Base-by-base conservation (phyloP, 2,888 invertebrate species). In the Apotomis turbidana region DNA sequence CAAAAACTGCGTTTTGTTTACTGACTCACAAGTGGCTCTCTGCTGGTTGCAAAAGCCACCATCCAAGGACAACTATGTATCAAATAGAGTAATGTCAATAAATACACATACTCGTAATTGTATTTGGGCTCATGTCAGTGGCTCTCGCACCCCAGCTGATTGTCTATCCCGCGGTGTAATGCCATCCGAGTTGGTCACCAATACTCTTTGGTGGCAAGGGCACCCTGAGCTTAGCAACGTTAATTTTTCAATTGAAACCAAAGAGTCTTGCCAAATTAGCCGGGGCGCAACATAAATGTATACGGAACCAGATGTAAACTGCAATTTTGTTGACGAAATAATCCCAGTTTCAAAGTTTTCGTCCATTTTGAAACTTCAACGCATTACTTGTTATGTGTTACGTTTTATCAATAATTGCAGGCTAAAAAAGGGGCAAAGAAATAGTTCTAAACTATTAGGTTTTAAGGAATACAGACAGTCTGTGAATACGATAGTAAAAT, bases 261-360 rank as follows among this genome's bases (percentile, higher is more conserved):
- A 12, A 13, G n/a, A 12, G 8, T 4, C 44, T n/a, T 41, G 41
- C 41, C 41, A 41, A 41, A 41, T 41, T 41, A 41, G 6, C 41
- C 5, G 5, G 6, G 41, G 41, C 6, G 6, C 6, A 41, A 41
- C 41, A 41, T 1, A 41, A 41, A 44, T 8, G n/a, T 41, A 41
- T 0, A 44, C 5, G 1, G 13, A 27, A 36, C 8, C 27, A 1
- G 8, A 55, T 46, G 49, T 46, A 41, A 57, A 57, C 15, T 66
- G 66, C 13, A 55, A 41, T 15, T 15, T 66, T 3, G 15, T 55
- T 54, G 66, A 66, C 27, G 46, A 57, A 41, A 41, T 57, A 5
- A 44, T 57, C 27, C 66, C 66, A 15, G 46, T 66, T 41, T 36
- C 66, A 10, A 66, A 66, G 41, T 57, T 55, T 57, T 66, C 57